These are phyloP conservation scores for Ypsolopha sequella DNA, from an alignment of 2,888 invertebrate genomes.

Conservation along the genomic window DNA sequence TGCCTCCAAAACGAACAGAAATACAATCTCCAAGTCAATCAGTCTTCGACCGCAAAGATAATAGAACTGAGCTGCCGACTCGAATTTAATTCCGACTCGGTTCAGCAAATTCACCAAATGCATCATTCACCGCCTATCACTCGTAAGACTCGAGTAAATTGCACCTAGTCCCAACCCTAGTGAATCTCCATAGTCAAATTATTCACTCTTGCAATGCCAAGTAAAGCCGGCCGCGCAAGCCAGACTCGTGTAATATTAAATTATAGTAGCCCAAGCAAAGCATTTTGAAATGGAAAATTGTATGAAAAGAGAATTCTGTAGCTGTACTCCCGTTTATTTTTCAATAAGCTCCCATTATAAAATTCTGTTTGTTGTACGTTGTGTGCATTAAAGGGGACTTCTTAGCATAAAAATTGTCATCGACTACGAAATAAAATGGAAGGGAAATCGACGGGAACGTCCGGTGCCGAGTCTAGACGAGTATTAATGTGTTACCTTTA, in stretches of 20 bases:
- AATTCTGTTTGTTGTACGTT: constrained; percentile 23
- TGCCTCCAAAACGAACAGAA: neutral
- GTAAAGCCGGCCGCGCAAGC: constrained; percentile 45
- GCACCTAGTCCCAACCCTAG: constrained; percentile 30
- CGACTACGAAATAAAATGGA: constrained; percentile 15
- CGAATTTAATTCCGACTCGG: constrained; percentile 14
- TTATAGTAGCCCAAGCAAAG: constrained; percentile 59
- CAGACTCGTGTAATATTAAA: constrained; percentile 59
- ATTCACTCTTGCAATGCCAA: constrained; percentile 60
- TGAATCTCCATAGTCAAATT: constrained; percentile 62
- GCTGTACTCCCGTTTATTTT: constrained; percentile 18
- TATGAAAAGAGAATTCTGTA: constrained; percentile 27
- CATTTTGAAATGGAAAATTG: constrained; percentile 63
- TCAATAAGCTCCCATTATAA: constrained; percentile 30
- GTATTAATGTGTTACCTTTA: constrained; percentile 31
- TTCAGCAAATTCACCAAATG: constrained; percentile 27
- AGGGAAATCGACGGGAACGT: constrained; percentile 13
- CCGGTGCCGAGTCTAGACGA: constrained; percentile 22
- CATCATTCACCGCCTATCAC: constrained; percentile 31
- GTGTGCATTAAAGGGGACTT: constrained; percentile 4
- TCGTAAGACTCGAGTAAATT: constrained; percentile 50
- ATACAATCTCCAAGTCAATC: constrained; percentile 19
- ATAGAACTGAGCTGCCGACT: constrained; percentile 8
- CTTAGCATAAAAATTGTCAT: constrained; percentile 16
- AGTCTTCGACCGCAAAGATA: constrained; percentile 17